These are phyloP conservation scores for Phyllotreta striolata DNA, from an alignment of 2,888 invertebrate species.

Conservation along the genomic window DNA sequence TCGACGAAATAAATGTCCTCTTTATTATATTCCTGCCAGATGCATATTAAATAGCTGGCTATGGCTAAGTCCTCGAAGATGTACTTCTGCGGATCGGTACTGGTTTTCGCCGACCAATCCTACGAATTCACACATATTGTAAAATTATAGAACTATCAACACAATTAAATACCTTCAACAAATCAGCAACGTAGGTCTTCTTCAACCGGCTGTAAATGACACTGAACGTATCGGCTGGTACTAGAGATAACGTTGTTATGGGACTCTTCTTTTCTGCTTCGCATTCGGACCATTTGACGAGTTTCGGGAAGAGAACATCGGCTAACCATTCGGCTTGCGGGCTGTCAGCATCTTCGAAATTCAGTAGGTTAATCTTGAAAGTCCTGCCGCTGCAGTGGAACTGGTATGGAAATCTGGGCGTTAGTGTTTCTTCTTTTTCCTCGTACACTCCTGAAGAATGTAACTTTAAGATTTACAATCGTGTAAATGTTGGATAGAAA, in stretches of 20 bases:
- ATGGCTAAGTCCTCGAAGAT: conserved; percentile 97
- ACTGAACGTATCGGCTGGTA: conserved; percentile 75
- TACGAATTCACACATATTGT: conserved; percentile 55
- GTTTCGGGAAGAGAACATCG: conserved; percentile 66
- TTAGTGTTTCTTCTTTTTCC: conserved; percentile 56
- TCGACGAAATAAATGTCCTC: conserved; percentile 77
- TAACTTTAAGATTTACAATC: neutral
- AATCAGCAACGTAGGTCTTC: conserved; percentile 76
- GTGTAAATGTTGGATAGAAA: neutral
- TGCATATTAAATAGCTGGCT: conserved; percentile 81
- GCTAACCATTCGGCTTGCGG: conserved; percentile 65
- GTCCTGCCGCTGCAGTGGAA: conserved; percentile 52
- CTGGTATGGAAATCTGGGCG: conserved; percentile 64
- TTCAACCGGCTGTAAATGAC: conserved; percentile 77
- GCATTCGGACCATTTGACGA: conserved; percentile 70
- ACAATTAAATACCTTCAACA: conserved; percentile 69
- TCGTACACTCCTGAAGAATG: conserved; percentile 57
- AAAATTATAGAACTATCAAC: neutral
- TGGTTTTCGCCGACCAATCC: conserved; percentile 91
- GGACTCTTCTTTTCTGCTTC: conserved; percentile 51
- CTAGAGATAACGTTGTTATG: conserved; percentile 68
- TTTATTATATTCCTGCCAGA: conserved; percentile 69
- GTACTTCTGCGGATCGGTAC: conserved; percentile 93
- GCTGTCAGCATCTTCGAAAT: conserved; percentile 60
- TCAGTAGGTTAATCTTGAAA: conserved; percentile 58